Conservation (phyloP, 2,888 invertebrate species). For the Anodontia alba region DNA sequence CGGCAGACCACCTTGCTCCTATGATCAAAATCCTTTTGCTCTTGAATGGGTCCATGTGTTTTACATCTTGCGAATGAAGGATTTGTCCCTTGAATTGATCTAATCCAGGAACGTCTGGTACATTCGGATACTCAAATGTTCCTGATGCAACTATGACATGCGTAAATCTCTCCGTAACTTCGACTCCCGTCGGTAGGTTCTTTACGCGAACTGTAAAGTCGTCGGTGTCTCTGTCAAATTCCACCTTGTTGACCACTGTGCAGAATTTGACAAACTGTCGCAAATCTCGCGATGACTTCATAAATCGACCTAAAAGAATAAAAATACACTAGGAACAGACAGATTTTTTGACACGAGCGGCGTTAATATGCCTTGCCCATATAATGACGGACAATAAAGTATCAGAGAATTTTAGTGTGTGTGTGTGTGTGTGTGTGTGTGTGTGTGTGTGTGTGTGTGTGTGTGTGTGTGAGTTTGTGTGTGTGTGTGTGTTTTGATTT, state of each 20-base stretch:
- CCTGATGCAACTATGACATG: background rate
- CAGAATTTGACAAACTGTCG: background rate
- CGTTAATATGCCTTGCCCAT: too few species aligned
- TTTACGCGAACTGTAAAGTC: background rate
- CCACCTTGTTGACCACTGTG: background rate
- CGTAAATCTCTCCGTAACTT: background rate
- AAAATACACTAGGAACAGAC: background rate
- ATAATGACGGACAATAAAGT: too few species aligned
- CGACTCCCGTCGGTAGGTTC: background rate
- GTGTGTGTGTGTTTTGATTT: too few species aligned
- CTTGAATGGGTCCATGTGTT: background rate
- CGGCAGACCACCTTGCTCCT: background rate
- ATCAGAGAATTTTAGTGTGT: too few species aligned
- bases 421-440: too few species aligned
- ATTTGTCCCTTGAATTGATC: background rate
- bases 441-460: too few species aligned
- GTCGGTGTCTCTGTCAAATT: background rate
- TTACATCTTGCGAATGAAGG: background rate
- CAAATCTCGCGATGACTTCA: background rate
- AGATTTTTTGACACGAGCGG: background rate
- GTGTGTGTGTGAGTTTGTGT: too few species aligned
- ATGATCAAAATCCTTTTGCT: background rate
- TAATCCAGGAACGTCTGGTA: background rate
- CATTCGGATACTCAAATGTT: background rate
- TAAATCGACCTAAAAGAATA: background rate